These are phyloP conservation scores for Arizona elegans DNA, from an alignment of 2,113 vertebrate species.

Conservation along the genomic window DNA sequence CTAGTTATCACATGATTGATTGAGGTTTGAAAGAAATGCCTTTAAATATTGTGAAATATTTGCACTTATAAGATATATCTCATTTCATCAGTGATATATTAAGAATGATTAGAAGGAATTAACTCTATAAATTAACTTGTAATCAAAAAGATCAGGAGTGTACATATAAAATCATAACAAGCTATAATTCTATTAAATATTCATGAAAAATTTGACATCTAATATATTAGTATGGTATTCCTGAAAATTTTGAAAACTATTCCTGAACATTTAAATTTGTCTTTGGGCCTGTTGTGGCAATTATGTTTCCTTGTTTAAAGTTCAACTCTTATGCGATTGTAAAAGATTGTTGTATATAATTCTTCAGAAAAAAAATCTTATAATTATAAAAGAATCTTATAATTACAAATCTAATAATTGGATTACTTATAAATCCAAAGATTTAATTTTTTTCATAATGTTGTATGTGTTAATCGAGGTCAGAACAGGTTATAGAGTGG, in stretches of 20 bases:
- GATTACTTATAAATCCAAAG: neutral
- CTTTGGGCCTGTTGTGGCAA: neutral
- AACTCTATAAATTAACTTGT: neutral
- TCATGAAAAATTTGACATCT: neutral
- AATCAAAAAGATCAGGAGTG: neutral
- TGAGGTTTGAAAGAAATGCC: neutral
- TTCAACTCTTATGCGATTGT: neutral
- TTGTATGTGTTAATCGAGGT: neutral
- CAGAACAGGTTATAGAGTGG: neutral
- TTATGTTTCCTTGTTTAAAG: neutral
- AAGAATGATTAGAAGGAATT: neutral
- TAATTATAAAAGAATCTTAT: neutral
- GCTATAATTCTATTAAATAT: neutral
- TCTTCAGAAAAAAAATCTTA: neutral
- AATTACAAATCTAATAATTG: neutral
- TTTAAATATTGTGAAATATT: neutral
- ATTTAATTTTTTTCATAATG: neutral
- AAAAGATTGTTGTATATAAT: neutral
- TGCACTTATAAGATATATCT: neutral
- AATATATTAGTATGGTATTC: neutral
- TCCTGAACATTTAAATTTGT: neutral
- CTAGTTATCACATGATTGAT: neutral
- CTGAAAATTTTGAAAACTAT: neutral
- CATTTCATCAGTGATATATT: neutral
- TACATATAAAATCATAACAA: neutral